These are phyloP conservation scores for Hydrochoerus hydrochaeris DNA, from an alignment of 2,113 vertebrate genomes.

Conservation along the genomic window DNA sequence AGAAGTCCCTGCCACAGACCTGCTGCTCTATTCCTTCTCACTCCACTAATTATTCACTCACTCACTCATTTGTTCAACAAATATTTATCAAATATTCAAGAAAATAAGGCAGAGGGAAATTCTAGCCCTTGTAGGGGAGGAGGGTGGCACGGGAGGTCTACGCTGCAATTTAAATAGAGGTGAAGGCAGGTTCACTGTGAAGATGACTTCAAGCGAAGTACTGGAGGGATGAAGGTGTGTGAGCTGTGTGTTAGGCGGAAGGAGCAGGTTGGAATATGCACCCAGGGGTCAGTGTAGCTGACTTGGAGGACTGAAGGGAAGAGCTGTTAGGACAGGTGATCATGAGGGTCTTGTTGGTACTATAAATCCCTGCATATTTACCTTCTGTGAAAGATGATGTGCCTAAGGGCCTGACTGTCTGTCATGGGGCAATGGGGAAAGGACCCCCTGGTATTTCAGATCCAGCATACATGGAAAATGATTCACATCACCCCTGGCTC, in stretches of 20 bases:
- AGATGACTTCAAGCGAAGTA: neutral
- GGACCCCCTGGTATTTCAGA: neutral
- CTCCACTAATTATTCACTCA: neutral
- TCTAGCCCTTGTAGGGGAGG: neutral
- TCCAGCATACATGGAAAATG: neutral
- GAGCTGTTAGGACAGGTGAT: neutral
- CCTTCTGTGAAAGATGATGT: neutral
- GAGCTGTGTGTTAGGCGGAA: fast-evolving
- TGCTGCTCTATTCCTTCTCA: neutral
- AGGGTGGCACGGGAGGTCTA: fast-evolving
- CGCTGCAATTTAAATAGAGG: neutral
- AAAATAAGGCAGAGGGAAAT: neutral
- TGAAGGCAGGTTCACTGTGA: neutral
- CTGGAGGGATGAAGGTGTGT: neutral
- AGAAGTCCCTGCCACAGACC: neutral
- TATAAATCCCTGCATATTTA: neutral
- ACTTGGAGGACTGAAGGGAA: too few species aligned
- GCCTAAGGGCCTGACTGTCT: neutral
- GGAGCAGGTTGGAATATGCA: neutral
- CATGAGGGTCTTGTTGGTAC: neutral
- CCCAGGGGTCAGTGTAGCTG: neutral
- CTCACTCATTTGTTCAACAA: neutral
- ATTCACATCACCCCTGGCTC: neutral
- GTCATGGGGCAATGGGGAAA: fast-evolving
- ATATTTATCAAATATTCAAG: too few species aligned